Evolutionary conservation across 2,797 vertebrate genomes (phyloP).

Genomic region (Mus caroli): DNA sequence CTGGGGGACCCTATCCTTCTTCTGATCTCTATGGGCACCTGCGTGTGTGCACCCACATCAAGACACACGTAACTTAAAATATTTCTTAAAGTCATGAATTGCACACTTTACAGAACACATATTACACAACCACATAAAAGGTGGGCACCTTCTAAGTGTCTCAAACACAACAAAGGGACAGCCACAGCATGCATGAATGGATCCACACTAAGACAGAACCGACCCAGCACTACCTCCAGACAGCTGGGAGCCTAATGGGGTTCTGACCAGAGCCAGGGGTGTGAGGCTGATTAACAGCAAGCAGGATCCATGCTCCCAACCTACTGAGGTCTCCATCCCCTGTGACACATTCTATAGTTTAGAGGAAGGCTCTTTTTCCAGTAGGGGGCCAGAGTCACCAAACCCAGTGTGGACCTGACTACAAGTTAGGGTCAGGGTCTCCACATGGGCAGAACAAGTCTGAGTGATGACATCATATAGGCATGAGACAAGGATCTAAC

Average conservation of each 20-base stretch:
- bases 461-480: not conserved
- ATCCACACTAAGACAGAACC: not conserved
- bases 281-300: slow-evolving; percentile 60
- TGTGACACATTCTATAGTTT: not conserved
- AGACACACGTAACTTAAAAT: not conserved
- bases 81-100: not conserved
- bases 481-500: not conserved
- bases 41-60: not conserved
- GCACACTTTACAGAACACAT: not conserved
- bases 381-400: not conserved
- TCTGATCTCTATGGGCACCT: not conserved
- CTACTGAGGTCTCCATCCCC: not conserved
- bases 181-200: not conserved
- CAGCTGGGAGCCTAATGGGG: not conserved
- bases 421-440: not conserved
- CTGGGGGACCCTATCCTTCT: not conserved
- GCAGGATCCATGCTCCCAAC: not conserved
- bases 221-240: not conserved
- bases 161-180: not conserved
- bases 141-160: not conserved
- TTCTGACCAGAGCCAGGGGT: slow-evolving; percentile 26
- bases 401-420: not conserved
- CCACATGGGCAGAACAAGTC: not conserved
- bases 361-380: not conserved
- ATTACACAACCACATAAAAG: not conserved